phyloP scores from a whole-genome alignment of 2,797 vertebrate genomes.

The Discoglossus pictus region DNA sequence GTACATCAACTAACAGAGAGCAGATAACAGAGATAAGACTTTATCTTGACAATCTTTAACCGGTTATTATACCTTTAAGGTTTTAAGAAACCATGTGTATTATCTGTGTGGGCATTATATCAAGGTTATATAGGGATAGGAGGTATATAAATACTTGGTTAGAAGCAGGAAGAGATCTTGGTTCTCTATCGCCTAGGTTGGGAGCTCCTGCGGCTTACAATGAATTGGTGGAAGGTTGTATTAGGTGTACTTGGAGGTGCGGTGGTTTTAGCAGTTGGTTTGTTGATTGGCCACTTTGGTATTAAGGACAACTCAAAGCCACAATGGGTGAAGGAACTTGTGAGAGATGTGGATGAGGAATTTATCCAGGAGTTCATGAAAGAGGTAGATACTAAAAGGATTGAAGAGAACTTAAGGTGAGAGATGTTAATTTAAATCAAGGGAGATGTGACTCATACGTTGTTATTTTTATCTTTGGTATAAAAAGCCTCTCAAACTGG shows the following conservation, averaged over 20 bases:
- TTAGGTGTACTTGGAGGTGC: conserved; percentile 56
- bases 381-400: conserved; percentile 72
- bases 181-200: not conserved
- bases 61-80: not conserved
- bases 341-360: conserved; percentile 74
- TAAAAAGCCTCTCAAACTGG: too few relatives aligned
- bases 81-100: not conserved
- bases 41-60: conserved; percentile 41
- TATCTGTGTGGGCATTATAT: conserved; percentile 8
- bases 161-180: not conserved
- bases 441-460: too few relatives aligned
- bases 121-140: not conserved
- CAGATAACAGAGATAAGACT: not conserved
- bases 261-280: conserved; percentile 67
- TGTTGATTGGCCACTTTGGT: conserved; percentile 83
- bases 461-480: too few relatives aligned
- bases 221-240: conserved; percentile 68
- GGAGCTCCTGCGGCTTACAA: conserved; percentile 1
- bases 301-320: conserved; percentile 62
- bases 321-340: conserved; percentile 57
- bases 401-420: conserved; percentile 78
- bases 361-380: conserved; percentile 72
- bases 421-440: not conserved
- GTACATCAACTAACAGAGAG: not conserved
- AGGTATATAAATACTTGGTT: conserved; percentile 1